A percentile compares a stretch with the other conserved stretches of the same genome.
phyloP scores from a whole-genome alignment of 2,113 vertebrate genomes.

The Hydrochoerus hydrochaeris region DNA sequence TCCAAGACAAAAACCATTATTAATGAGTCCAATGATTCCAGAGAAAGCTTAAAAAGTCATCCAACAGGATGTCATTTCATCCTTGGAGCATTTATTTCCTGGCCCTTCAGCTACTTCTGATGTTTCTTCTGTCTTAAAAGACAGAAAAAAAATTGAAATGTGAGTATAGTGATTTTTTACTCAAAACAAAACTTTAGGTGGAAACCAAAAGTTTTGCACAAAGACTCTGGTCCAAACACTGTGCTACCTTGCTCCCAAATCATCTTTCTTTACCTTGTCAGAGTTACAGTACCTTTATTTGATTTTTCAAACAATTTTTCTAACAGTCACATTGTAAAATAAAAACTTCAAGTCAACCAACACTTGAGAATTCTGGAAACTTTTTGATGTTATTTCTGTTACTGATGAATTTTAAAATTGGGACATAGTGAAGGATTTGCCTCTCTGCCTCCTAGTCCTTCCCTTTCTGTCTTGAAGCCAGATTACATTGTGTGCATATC shows the following conservation, averaged over 20 bases:
- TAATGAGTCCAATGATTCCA: background rate
- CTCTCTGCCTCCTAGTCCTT: background rate
- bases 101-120: background rate
- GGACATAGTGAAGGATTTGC: background rate
- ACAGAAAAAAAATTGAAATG: background rate
- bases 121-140: background rate
- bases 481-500: constrained; percentile 58
- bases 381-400: constrained; percentile 26
- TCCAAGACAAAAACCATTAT: background rate
- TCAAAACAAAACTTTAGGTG: background rate
- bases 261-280: background rate
- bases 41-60: background rate
- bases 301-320: constrained; percentile 34
- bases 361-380: background rate
- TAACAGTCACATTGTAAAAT: background rate
- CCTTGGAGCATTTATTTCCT: background rate
- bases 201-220: background rate
- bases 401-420: constrained; percentile 13
- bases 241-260: background rate
- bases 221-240: background rate
- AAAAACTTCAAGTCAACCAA: background rate
- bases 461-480: constrained; percentile 36
- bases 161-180: background rate
- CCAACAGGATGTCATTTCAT: background rate
- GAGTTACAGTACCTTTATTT: background rate